These are phyloP conservation scores for Palloptera scutellata DNA, from an alignment of 2,888 invertebrate genomes.

Conservation along the genomic window DNA sequence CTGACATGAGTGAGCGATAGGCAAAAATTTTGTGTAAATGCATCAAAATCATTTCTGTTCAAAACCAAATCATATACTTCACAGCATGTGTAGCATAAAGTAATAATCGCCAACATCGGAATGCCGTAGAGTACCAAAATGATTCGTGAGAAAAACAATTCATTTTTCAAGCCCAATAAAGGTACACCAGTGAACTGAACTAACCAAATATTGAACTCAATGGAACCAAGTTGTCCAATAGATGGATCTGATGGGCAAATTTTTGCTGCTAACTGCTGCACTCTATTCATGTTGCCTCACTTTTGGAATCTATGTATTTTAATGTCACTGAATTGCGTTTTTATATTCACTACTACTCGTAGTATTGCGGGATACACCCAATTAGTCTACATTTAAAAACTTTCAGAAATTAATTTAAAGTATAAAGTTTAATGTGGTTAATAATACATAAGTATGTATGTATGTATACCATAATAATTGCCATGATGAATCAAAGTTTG, in stretches of 20 bases:
- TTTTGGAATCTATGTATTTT: neutral
- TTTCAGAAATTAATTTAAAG: neutral
- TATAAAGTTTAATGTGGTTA: too few species aligned
- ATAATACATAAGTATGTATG: too few species aligned
- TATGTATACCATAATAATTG: too few species aligned
- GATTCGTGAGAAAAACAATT: slow-evolving; percentile 35
- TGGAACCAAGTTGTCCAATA: slow-evolving; percentile 48
- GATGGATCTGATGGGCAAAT: slow-evolving; percentile 43
- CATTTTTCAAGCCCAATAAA: slow-evolving; percentile 41
- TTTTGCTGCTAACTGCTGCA: neutral
- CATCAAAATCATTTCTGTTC: slow-evolving; percentile 36
- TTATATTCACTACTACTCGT: neutral
- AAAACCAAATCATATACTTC: slow-evolving; percentile 40
- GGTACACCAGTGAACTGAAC: slow-evolving; percentile 50
- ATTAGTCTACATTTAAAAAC: neutral
- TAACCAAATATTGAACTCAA: slow-evolving; percentile 49
- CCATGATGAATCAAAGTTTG: too few species aligned
- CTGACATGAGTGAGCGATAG: slow-evolving; percentile 39
- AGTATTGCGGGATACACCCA: neutral
- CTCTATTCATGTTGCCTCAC: slow-evolving; percentile 12
- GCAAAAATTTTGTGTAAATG: slow-evolving; percentile 41
- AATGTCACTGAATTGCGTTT: too few species aligned
- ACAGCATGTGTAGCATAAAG: slow-evolving; percentile 37
- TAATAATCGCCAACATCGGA: slow-evolving; percentile 7
- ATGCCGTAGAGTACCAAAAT: slow-evolving; percentile 34